Evolutionary conservation across 2,113 vertebrate genomes (phyloP).

Genomic region (Ellobius talpinus): DNA sequence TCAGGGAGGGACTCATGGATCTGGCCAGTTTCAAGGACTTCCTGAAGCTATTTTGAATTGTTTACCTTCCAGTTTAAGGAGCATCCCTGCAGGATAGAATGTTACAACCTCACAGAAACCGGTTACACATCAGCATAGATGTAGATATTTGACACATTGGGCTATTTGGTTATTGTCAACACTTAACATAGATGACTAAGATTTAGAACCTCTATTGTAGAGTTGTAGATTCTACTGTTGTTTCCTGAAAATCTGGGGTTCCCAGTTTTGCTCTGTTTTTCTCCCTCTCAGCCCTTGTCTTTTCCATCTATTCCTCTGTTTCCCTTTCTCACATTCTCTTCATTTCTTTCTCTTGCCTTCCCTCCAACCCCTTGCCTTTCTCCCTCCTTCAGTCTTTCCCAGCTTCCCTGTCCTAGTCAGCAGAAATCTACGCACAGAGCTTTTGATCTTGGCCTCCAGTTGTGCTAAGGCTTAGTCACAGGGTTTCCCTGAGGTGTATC

Average conservation of each 20-base stretch:
- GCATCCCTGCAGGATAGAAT: neutral
- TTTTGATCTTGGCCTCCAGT: neutral
- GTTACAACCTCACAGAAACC: neutral
- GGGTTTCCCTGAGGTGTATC: slow-evolving; percentile 52
- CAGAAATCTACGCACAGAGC: neutral
- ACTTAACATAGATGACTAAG: neutral
- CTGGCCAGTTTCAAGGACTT: neutral
- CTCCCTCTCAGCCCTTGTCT: neutral
- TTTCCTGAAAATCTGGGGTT: neutral
- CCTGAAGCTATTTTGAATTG: neutral
- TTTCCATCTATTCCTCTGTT: accelerated
- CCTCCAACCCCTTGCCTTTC: neutral
- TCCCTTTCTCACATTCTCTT: neutral
- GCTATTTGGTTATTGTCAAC: neutral
- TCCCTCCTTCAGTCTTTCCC: neutral
- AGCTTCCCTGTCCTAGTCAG: neutral
- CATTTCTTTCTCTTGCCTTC: neutral
- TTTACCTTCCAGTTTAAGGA: neutral
- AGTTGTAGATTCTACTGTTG: neutral
- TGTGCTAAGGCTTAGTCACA: neutral
- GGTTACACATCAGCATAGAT: neutral
- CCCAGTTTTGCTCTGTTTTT: neutral
- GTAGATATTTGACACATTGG: neutral
- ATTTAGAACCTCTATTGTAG: neutral
- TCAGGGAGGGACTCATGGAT: no score